Percentiles rank a stretch among this genome's conserved stretches.
Evolutionary conservation across 2,888 invertebrate species (phyloP).

Genomic region (Eupithecia subfuscata): DNA sequence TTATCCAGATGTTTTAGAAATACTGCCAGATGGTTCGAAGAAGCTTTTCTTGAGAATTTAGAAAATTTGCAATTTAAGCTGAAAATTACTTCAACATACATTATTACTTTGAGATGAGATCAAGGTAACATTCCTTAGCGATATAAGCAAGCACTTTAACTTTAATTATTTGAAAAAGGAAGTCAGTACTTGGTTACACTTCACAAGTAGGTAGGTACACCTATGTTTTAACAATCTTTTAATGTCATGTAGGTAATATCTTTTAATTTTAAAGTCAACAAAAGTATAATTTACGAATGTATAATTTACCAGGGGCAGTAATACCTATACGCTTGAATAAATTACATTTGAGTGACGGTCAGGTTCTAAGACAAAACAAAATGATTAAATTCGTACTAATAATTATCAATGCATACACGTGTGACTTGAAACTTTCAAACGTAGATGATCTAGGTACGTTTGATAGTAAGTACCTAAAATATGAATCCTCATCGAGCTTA

Average conservation of each 20-base stretch:
- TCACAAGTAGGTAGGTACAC: neutral
- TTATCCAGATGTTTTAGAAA: constrained; percentile 1
- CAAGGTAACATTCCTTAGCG: neutral
- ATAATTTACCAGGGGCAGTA: no score
- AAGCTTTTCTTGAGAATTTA: neutral
- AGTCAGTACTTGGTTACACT: neutral
- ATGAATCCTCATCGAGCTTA: neutral
- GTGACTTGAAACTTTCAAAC: neutral
- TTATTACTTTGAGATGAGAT: neutral
- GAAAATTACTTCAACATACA: neutral
- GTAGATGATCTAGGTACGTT: no score
- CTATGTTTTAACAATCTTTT: neutral
- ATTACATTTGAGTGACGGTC: neutral
- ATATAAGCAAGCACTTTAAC: neutral
- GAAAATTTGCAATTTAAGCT: neutral
- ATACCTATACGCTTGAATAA: neutral
- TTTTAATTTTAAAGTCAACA: neutral
- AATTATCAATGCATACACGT: neutral
- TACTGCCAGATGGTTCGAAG: neutral
- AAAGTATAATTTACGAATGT: no score
- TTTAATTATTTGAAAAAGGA: neutral
- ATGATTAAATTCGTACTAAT: neutral
- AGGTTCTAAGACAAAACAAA: neutral
- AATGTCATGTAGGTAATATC: neutral
- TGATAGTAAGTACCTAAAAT: no score